A percentile compares a stretch with the other conserved stretches of the same genome.
phyloP scores from a whole-genome alignment of 2,888 invertebrate genomes.

The Acrocyrtus sp. region DNA sequence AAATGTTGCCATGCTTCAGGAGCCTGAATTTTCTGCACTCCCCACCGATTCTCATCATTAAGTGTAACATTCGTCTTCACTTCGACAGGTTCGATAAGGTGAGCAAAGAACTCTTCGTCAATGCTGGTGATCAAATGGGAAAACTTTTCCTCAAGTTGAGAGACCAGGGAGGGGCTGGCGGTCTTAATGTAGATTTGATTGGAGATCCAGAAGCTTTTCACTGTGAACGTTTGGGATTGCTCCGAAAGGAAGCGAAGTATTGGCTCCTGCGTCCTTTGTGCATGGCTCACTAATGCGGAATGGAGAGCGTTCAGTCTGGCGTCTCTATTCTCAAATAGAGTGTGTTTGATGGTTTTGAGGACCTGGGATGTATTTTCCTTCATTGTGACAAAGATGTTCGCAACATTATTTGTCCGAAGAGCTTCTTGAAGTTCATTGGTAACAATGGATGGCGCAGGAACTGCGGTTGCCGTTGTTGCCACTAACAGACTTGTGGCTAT shows the following conservation, averaged over 20 bases:
- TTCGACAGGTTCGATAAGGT: constrained; percentile 10
- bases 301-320: neutral
- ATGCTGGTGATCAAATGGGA: constrained; percentile 11
- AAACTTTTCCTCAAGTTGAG: neutral
- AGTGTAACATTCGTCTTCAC: neutral
- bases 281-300: neutral
- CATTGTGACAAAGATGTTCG: neutral
- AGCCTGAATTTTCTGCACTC: constrained; percentile 21
- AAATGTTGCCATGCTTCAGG: constrained; percentile 27
- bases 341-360: neutral
- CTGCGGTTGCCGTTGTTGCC: too few relatives aligned
- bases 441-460: too few relatives aligned
- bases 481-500: too few relatives aligned
- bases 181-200: constrained; percentile 26
- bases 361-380: neutral
- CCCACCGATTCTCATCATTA: constrained; percentile 9
- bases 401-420: too few relatives aligned
- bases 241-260: neutral
- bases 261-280: neutral
- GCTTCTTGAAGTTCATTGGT: too few relatives aligned
- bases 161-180: neutral
- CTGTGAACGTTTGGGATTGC: neutral
- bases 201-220: constrained; percentile 26
- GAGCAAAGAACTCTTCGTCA: constrained; percentile 25
- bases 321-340: neutral